Conservation (phyloP, 2,797 vertebrate genomes). For the Heteromormyrus szaboi region DNA sequence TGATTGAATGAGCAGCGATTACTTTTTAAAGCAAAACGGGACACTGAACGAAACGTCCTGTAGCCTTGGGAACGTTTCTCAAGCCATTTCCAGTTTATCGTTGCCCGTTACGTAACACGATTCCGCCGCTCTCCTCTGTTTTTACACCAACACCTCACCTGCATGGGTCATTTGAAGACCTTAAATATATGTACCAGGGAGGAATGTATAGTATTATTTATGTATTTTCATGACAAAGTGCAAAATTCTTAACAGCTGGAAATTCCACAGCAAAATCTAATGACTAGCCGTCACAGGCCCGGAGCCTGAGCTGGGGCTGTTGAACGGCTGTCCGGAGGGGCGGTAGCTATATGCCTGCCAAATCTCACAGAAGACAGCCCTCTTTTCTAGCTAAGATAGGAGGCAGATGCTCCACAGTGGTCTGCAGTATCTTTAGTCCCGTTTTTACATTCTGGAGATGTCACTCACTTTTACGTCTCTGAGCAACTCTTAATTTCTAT, state of each 20-base stretch:
- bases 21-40: background rate
- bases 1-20: background rate
- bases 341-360: background rate
- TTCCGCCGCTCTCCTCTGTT: background rate
- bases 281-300: background rate
- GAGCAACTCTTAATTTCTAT: background rate
- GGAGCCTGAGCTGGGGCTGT: background rate
- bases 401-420: background rate
- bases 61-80: background rate
- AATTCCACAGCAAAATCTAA: constrained; percentile 1
- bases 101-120: background rate
- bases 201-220: background rate
- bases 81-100: background rate
- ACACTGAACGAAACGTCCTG: background rate
- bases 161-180: background rate
- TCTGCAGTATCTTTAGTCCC: background rate
- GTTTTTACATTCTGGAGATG: background rate
- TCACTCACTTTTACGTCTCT: background rate
- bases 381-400: background rate
- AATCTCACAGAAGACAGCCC: background rate
- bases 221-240: background rate
- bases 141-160: background rate
- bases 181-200: background rate
- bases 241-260: background rate
- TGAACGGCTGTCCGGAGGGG: background rate